phyloP scores from a whole-genome alignment of 2,888 invertebrate genomes.

The Microdon myrmicae region DNA sequence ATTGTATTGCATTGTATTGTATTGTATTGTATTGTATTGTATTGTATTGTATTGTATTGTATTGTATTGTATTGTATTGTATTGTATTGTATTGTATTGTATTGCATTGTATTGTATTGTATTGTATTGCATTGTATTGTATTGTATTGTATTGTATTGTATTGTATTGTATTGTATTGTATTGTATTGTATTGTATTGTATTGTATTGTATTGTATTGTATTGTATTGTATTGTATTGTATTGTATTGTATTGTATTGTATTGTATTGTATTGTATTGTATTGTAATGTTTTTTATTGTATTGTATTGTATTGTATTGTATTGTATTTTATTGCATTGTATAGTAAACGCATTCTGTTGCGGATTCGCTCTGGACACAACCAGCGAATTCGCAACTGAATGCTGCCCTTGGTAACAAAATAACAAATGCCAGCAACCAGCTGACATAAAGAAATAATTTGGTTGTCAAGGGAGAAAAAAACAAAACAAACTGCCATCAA shows the following conservation, averaged over 20 bases:
- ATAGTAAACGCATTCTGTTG: too few species aligned
- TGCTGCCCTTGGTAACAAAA: too few species aligned
- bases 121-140: conserved; percentile 11
- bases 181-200: conserved; percentile 7
- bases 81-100: conserved; percentile 17
- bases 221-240: conserved; percentile 12
- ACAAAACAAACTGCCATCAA: too few species aligned
- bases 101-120: conserved; percentile 11
- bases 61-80: conserved; percentile 17
- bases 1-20: conserved; percentile 17
- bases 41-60: conserved; percentile 12
- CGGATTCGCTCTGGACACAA: too few species aligned
- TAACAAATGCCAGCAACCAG: too few species aligned
- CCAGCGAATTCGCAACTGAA: too few species aligned
- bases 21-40: conserved; percentile 14
- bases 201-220: conserved; percentile 3
- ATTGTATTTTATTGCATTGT: conserved; percentile 10
- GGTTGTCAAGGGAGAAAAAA: too few species aligned
- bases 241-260: conserved; percentile 11
- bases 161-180: conserved; percentile 12
- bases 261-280: conserved; percentile 13
- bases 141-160: conserved; percentile 12
- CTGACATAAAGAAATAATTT: too few species aligned
- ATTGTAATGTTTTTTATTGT: conserved; percentile 10
- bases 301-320: conserved; percentile 12